phyloP scores from a whole-genome alignment of 1,140 invertebrate genomes.

The Nilaparvata lugens region DNA sequence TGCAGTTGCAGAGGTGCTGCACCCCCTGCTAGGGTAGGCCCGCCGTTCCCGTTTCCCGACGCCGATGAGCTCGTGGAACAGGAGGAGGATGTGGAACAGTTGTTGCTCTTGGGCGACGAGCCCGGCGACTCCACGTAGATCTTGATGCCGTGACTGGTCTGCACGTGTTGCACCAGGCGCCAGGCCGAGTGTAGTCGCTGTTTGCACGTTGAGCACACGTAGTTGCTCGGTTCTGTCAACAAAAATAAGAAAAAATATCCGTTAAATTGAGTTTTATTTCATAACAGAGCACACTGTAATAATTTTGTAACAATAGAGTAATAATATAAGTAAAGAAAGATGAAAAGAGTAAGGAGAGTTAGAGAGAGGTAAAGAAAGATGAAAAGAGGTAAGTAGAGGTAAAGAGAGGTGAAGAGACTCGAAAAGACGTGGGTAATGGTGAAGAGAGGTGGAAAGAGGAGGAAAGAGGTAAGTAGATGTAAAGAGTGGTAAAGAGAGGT shows the following conservation, averaged over 20 bases:
- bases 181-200: conserved; percentile 83
- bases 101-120: conserved; percentile 31
- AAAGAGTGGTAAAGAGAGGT: too few species aligned
- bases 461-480: too few species aligned
- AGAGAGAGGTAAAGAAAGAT: too few species aligned
- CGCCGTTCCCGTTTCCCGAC: conserved; percentile 28
- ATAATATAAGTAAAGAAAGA: too few species aligned
- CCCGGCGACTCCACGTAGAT: conserved; percentile 66
- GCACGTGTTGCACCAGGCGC: conserved; percentile 88
- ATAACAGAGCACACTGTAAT: too few species aligned
- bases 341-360: too few species aligned
- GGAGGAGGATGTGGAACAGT: conserved; percentile 43
- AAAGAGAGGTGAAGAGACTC: too few species aligned
- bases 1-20: conserved; percentile 42
- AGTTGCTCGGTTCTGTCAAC: conserved; percentile 88
- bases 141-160: conserved; percentile 86
- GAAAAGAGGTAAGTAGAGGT: too few species aligned
- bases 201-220: conserved; percentile 91
- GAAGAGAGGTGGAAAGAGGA: too few species aligned
- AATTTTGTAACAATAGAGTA: too few species aligned
- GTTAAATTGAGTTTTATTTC: too few species aligned
- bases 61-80: conserved; percentile 33
- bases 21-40: conserved; percentile 37
- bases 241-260: conserved; percentile 34
- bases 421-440: too few species aligned